Conservation (phyloP, 2,888 invertebrate genomes). For the Cepaea hortensis region DNA sequence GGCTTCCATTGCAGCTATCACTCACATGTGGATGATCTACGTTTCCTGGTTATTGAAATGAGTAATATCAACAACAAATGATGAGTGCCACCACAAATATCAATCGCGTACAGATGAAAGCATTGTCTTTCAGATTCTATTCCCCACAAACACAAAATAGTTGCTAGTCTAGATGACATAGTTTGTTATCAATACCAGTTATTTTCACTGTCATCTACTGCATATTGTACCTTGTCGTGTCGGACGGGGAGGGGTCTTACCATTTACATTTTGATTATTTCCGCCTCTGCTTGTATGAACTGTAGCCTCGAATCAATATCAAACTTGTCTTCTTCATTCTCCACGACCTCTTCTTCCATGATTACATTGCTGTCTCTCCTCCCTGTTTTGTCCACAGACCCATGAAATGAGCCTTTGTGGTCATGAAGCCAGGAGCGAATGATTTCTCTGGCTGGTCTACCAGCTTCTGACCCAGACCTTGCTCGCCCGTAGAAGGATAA, state of each 20-base stretch:
- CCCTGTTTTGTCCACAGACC: not conserved
- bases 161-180: not conserved
- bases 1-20: too few relatives aligned
- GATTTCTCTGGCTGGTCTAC: not conserved
- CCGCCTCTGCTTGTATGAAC: conserved; percentile 30
- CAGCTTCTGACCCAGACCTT: not conserved
- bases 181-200: not conserved
- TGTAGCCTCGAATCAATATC: conserved; percentile 13
- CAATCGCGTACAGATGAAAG: too few relatives aligned
- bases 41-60: too few relatives aligned
- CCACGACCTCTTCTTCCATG: conserved; percentile 33
- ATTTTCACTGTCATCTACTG: too few relatives aligned
- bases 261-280: conserved; percentile 28
- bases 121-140: too few relatives aligned
- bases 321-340: not conserved
- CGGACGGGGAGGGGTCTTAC: too few relatives aligned
- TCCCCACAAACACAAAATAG: not conserved
- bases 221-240: too few relatives aligned
- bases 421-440: not conserved
- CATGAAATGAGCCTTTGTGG: not conserved
- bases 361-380: conserved; percentile 18
- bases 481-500: not conserved
- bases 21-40: too few relatives aligned
- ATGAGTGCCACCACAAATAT: too few relatives aligned
- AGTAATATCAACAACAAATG: too few relatives aligned